phyloP scores from a whole-genome alignment of 2,113 vertebrate species.

The Bufo gargarizans region DNA sequence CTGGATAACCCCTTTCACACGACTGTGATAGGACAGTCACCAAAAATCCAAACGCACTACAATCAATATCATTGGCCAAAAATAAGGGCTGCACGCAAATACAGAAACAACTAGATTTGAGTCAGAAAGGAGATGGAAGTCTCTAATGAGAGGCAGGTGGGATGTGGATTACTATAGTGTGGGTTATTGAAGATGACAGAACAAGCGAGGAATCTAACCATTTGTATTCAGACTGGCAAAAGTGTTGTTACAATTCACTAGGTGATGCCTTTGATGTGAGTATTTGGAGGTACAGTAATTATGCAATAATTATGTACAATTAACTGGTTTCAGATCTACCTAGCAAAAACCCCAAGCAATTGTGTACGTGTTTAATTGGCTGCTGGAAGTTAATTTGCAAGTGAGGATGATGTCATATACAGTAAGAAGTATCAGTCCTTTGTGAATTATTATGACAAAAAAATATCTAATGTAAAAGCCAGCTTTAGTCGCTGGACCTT shows the following conservation, averaged over 20 bases:
- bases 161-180: neutral
- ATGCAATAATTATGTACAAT: conserved; percentile 36
- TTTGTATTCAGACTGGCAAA: neutral
- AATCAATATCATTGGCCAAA: too few relatives aligned
- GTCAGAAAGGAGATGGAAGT: neutral
- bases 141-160: neutral
- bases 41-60: too few relatives aligned
- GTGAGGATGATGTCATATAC: conserved; percentile 22
- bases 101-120: neutral
- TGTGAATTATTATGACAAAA: neutral
- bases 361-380: conserved; percentile 38
- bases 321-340: conserved; percentile 35
- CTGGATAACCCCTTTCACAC: too few relatives aligned
- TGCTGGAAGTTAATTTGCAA: conserved; percentile 31
- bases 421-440: neutral
- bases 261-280: conserved; percentile 21
- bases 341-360: neutral
- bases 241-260: conserved; percentile 17
- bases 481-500: neutral
- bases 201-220: neutral
- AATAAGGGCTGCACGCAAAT: too few relatives aligned
- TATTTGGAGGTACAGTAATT: conserved; percentile 26
- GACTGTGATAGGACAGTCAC: too few relatives aligned
- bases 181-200: neutral
- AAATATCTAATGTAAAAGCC: neutral